These are phyloP conservation scores for Philhelius pedissequus DNA, from an alignment of 2,888 invertebrate genomes.

Conservation along the genomic window DNA sequence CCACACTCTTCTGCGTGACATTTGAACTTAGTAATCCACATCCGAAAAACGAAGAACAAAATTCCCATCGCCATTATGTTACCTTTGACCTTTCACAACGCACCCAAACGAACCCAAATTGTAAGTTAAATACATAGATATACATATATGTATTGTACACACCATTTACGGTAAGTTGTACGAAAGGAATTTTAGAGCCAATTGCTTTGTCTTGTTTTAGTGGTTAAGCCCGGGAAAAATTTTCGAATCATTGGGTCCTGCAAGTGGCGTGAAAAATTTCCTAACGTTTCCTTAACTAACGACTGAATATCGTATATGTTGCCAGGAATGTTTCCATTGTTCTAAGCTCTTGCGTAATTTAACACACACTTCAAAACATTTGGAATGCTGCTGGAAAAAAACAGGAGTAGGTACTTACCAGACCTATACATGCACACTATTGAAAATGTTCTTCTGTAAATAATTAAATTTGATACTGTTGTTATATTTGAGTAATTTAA, in stretches of 20 bases:
- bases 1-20: not conserved
- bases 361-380: not conserved
- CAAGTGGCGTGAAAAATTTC: not conserved
- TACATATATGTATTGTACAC: too few species aligned
- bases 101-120: not conserved
- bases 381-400: not conserved
- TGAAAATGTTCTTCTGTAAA: constrained; percentile 45
- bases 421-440: not conserved
- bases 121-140: not conserved
- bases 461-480: constrained; percentile 59
- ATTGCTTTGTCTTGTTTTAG: not conserved
- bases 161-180: not conserved
- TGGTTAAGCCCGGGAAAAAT: not conserved
- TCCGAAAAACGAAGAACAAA: not conserved
- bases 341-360: not conserved
- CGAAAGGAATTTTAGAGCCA: not conserved
- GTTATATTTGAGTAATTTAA: constrained; percentile 28
- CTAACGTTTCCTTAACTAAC: not conserved
- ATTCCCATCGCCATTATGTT: not conserved
- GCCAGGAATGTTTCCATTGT: not conserved
- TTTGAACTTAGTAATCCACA: not conserved
- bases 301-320: not conserved
- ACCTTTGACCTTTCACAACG: not conserved
- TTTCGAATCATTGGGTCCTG: not conserved
- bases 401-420: not conserved